These are phyloP conservation scores for Habrosyne pyritoides DNA, from an alignment of 2,888 invertebrate genomes.

Conservation along the genomic window DNA sequence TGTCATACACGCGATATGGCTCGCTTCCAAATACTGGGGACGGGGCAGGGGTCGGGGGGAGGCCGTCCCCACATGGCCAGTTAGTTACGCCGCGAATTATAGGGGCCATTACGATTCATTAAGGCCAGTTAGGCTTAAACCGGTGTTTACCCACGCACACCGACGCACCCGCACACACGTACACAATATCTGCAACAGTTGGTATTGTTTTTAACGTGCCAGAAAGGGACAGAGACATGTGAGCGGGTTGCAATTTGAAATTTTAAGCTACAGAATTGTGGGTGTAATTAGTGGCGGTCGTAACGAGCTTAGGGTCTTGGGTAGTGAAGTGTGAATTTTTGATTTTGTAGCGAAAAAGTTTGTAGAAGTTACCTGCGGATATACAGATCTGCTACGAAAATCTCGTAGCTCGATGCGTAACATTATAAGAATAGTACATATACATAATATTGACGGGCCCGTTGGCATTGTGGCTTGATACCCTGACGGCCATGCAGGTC, in stretches of 20 bases:
- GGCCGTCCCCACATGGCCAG: conserved; percentile 79
- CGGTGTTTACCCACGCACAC: conserved; percentile 83
- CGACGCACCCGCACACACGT: conserved; percentile 39
- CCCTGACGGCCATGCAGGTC: no score
- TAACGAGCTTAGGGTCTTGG: conserved; percentile 70
- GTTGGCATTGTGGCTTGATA: no score
- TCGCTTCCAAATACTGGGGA: conserved; percentile 69
- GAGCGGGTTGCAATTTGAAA: conserved; percentile 65
- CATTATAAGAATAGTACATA: neutral
- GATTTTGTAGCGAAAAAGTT: conserved; percentile 39
- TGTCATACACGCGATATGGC: conserved; percentile 81
- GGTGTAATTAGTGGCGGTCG: conserved; percentile 73
- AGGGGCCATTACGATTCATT: conserved; percentile 85
- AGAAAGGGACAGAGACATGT: conserved; percentile 47
- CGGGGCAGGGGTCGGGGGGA: conserved; percentile 37
- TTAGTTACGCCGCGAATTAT: conserved; percentile 85
- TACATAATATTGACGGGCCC: no score
- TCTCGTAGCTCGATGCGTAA: conserved; percentile 1
- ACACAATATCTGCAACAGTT: conserved; percentile 60
- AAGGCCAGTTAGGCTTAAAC: conserved; percentile 85
- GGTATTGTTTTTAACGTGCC: conserved; percentile 62
- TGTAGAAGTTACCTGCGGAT: conserved; percentile 5
- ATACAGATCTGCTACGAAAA: conserved; percentile 11
- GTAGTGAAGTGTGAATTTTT: conserved; percentile 65
- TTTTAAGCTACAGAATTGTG: conserved; percentile 73